Evolutionary conservation across 2,888 invertebrate genomes (phyloP).

Genomic region (Cephus spinipes): DNA sequence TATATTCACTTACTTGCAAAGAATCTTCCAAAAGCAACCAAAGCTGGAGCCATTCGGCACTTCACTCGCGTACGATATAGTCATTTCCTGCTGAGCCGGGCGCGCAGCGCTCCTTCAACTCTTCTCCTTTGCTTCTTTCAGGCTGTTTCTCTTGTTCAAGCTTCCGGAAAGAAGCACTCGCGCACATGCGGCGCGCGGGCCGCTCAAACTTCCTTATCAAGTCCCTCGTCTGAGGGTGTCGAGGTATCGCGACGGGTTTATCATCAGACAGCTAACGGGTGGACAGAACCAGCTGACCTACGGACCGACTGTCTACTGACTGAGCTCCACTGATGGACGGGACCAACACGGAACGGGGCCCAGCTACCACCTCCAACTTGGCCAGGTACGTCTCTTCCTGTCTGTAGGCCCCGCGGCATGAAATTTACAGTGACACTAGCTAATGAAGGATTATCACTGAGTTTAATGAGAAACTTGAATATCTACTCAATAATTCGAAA

Average conservation of each 20-base stretch:
- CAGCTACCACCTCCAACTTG: conserved; percentile 51
- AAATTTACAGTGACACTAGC: background rate
- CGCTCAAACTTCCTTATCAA: conserved; percentile 32
- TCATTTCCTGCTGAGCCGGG: conserved; percentile 72
- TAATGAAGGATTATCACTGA: background rate
- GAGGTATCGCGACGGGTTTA: conserved; percentile 29
- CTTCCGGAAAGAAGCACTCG: conserved; percentile 43
- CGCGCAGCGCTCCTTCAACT: conserved; percentile 26
- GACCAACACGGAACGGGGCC: conserved; percentile 57
- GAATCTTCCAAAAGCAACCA: conserved; percentile 92
- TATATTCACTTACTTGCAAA: conserved; percentile 79
- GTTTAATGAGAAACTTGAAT: background rate
- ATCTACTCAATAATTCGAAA: background rate
- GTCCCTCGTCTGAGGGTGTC: conserved; percentile 16
- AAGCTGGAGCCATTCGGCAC: conserved; percentile 93
- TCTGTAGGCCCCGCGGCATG: background rate
- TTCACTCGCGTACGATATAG: conserved; percentile 90
- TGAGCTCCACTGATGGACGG: conserved; percentile 57
- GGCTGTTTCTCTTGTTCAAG: background rate
- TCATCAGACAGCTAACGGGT: conserved; percentile 26
- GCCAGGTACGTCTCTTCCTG: conserved; percentile 31
- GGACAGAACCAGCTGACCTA: conserved; percentile 54
- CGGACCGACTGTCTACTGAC: conserved; percentile 59
- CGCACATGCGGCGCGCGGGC: conserved; percentile 57
- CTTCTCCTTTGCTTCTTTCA: conserved; percentile 9